Percentiles rank a stretch among this genome's conserved stretches.
Conservation (phyloP, 2,113 vertebrate species). For the Entosphenus tridentatus region DNA sequence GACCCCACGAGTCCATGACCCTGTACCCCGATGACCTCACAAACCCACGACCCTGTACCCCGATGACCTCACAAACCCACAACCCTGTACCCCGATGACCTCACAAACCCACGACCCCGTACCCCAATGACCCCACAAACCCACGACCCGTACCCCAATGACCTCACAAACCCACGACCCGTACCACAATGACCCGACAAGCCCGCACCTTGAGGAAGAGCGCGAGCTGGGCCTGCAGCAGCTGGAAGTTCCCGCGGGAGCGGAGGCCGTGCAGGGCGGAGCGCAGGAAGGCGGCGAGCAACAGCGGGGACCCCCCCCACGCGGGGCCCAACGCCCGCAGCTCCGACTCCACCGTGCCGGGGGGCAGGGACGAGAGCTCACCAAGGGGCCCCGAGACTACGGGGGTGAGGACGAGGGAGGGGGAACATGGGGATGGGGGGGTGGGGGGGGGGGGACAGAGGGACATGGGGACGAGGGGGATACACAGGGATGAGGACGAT, state of each 20-base stretch:
- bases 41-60: not conserved
- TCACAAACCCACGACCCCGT: too few species aligned
- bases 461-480: not conserved
- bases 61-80: not conserved
- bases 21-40: too few species aligned
- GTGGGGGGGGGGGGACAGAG: too few species aligned
- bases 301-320: slow-evolving; percentile 27
- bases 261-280: slow-evolving; percentile 49
- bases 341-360: slow-evolving; percentile 49
- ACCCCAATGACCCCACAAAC: too few species aligned
- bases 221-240: slow-evolving; percentile 66
- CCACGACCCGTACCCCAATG: too few species aligned
- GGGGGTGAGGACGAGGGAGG: not conserved
- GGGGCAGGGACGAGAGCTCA: slow-evolving; percentile 10
- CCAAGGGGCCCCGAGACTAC: not conserved
- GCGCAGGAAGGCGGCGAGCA: slow-evolving; percentile 47
- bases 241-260: slow-evolving; percentile 53
- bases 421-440: not conserved
- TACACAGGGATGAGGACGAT: not conserved
- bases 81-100: too few species aligned
- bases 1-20: too few species aligned
- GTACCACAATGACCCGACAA: too few species aligned
- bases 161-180: too few species aligned
- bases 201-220: slow-evolving; percentile 63
- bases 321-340: slow-evolving; percentile 41